Evolutionary conservation across 2,888 invertebrate species (phyloP).

Genomic region (Petrophora chlorosata): DNA sequence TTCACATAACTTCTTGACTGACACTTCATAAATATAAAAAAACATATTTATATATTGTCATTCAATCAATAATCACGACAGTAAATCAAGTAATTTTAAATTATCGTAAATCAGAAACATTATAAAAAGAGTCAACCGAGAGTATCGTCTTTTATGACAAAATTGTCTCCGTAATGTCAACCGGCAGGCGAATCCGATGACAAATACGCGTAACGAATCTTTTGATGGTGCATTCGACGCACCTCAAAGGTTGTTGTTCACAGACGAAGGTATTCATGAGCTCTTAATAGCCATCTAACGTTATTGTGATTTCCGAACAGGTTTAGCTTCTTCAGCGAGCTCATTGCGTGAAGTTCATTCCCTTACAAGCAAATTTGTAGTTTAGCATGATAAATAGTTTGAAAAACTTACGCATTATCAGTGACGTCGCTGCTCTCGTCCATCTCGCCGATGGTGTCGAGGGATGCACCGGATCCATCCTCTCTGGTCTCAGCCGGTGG

Average conservation of each 20-base stretch:
- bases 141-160: conserved; percentile 54
- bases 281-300: conserved; percentile 10
- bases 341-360: no score
- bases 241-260: conserved; percentile 35
- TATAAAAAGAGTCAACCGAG: no score
- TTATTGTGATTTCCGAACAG: conserved; percentile 1
- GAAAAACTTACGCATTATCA: conserved; percentile 68
- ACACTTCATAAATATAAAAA: no score
- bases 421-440: conserved; percentile 83
- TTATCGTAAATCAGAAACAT: no score
- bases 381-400: not conserved
- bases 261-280: conserved; percentile 15
- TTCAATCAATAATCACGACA: no score
- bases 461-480: conserved; percentile 84
- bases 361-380: not conserved
- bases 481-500: conserved; percentile 75
- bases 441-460: conserved; percentile 88
- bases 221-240: conserved; percentile 57
- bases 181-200: conserved; percentile 54
- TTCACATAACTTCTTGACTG: no score
- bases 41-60: no score
- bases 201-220: conserved; percentile 58
- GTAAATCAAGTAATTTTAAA: no score
- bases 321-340: not conserved
- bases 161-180: conserved; percentile 56